Conservation (phyloP, 2,797 vertebrate species). For the Monodelphis domestica region DNA sequence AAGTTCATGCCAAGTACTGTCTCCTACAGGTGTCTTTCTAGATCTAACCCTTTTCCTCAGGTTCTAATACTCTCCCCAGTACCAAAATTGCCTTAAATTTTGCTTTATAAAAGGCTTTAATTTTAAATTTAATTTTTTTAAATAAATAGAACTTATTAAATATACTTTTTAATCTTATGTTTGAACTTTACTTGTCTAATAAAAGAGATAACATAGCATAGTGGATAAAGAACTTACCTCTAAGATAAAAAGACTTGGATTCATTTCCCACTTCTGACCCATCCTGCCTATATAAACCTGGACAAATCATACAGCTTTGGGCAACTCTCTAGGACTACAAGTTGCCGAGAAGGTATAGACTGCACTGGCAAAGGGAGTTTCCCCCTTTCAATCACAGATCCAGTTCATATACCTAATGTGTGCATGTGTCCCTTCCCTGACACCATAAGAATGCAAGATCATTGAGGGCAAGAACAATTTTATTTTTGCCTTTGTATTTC, state of each 20-base stretch:
- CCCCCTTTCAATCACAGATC: background rate
- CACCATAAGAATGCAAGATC: no score
- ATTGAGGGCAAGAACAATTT: no score
- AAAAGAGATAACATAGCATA: background rate
- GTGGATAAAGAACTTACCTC: background rate
- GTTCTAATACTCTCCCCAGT: background rate
- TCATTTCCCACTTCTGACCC: background rate
- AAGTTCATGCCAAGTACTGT: background rate
- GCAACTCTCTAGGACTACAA: background rate
- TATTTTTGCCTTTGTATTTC: no score
- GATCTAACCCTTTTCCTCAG: background rate
- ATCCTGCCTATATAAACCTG: background rate
- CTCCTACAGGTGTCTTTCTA: background rate
- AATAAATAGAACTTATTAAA: no score
- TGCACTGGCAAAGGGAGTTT: background rate
- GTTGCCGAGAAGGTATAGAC: background rate
- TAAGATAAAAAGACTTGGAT: background rate
- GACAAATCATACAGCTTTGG: background rate
- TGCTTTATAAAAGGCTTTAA: no score
- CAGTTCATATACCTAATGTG: background rate
- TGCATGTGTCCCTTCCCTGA: no score
- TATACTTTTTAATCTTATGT: no score
- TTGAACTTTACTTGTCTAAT: background rate
- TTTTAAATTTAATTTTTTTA: no score
- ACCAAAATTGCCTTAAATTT: background rate